phyloP scores from a whole-genome alignment of 2,888 invertebrate species.

The Drosophila melanocephala region DNA sequence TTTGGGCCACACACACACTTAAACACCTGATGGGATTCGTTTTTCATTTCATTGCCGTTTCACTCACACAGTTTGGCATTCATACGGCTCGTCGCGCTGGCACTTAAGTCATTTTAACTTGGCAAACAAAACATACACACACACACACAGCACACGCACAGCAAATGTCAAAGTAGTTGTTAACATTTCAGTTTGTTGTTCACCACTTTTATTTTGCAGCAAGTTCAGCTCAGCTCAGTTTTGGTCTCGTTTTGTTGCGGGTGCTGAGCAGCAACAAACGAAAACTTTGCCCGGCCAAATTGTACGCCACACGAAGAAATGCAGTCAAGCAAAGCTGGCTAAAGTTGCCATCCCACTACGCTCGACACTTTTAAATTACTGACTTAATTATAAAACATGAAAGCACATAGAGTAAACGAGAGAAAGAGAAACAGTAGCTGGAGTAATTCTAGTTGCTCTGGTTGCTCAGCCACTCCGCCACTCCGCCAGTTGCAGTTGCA shows the following conservation, averaged over 20 bases:
- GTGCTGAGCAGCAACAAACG: slow-evolving; percentile 34
- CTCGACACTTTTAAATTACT: slow-evolving; percentile 78
- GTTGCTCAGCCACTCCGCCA: neutral
- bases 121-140: slow-evolving; percentile 46
- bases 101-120: slow-evolving; percentile 76
- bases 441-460: slow-evolving; percentile 12
- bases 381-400: slow-evolving; percentile 80
- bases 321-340: slow-evolving; percentile 63
- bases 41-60: slow-evolving; percentile 50
- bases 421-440: slow-evolving; percentile 7
- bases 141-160: slow-evolving; percentile 24
- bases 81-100: slow-evolving; percentile 66
- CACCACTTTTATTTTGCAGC: slow-evolving; percentile 6
- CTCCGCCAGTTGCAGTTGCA: slow-evolving; percentile 37
- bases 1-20: slow-evolving; percentile 24
- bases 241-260: slow-evolving; percentile 31
- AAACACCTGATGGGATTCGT: slow-evolving; percentile 28
- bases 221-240: slow-evolving; percentile 6
- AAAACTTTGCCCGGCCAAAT: slow-evolving; percentile 68
- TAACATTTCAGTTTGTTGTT: slow-evolving; percentile 69
- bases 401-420: slow-evolving; percentile 33
- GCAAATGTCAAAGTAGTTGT: slow-evolving; percentile 81
- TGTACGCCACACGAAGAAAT: slow-evolving; percentile 66
- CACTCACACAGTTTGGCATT: slow-evolving; percentile 49
- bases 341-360: slow-evolving; percentile 55